phyloP scores from a whole-genome alignment of 2,888 invertebrate species.

The Tortricodes alternella region DNA sequence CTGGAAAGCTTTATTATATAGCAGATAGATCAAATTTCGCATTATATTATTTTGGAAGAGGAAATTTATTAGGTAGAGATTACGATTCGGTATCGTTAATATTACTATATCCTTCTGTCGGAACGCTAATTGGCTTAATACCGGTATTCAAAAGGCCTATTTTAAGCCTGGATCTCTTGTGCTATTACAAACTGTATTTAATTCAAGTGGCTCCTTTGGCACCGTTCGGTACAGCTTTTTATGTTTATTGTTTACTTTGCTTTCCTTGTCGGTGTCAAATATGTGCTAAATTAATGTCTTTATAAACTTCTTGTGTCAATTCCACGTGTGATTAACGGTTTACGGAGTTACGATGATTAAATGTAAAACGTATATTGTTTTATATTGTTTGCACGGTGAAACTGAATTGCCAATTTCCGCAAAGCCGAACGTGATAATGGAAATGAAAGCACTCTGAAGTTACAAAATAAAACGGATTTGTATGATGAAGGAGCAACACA shows the following conservation, averaged over 20 bases:
- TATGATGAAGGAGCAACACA: constrained; percentile 16
- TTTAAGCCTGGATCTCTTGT: background rate
- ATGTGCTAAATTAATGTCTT: too few relatives aligned
- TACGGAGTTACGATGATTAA: background rate
- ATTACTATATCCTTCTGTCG: constrained; percentile 5
- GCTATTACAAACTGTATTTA: background rate
- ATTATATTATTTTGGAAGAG: constrained; percentile 4
- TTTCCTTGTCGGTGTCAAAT: too few relatives aligned
- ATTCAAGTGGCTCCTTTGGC: background rate
- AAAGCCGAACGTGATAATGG: constrained; percentile 26
- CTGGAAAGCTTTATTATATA: constrained; percentile 1
- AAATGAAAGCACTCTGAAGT: constrained; percentile 21
- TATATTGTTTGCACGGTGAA: constrained; percentile 22
- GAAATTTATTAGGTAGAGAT: constrained; percentile 14
- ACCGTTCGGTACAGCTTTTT: too few relatives aligned
- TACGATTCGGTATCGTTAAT: constrained; percentile 4
- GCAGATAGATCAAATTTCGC: constrained; percentile 9
- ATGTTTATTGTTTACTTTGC: too few relatives aligned
- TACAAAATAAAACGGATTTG: constrained; percentile 24
- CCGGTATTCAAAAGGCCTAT: constrained; percentile 10
- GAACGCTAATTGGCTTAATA: constrained; percentile 14
- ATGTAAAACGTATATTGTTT: too few relatives aligned
- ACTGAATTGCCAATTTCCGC: constrained; percentile 29
- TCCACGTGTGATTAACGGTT: too few relatives aligned
- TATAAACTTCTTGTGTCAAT: too few relatives aligned